Conservation (phyloP, 2,888 invertebrate species). For the Lycaena phlaeas region DNA sequence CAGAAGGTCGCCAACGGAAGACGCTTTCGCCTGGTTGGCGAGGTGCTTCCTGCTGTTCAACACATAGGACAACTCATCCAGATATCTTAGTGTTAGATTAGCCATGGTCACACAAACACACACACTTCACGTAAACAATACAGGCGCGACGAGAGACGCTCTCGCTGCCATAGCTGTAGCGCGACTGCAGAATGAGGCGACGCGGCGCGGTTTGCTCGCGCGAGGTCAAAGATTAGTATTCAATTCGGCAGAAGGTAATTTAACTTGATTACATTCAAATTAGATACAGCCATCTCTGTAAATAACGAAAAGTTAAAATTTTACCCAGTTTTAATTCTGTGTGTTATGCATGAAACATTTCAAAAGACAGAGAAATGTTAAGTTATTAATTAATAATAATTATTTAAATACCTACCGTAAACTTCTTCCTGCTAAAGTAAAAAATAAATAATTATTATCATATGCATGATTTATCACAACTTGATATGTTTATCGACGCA, state of each 20-base stretch:
- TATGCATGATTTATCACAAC: too few relatives aligned
- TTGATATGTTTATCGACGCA: too few relatives aligned
- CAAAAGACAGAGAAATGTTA: too few relatives aligned
- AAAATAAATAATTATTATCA: too few relatives aligned
- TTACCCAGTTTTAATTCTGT: too few relatives aligned
- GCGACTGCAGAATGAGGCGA: slow-evolving; percentile 35
- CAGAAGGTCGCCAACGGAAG: slow-evolving; percentile 64
- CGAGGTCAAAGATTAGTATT: slow-evolving; percentile 27
- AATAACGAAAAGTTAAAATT: neutral
- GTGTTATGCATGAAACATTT: too few relatives aligned
- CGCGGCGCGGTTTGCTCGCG: slow-evolving; percentile 12
- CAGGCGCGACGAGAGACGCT: slow-evolving; percentile 20
- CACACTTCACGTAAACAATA: slow-evolving; percentile 39
- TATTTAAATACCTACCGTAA: too few relatives aligned
- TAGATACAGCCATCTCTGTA: neutral
- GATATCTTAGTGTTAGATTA: slow-evolving; percentile 60
- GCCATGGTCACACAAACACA: slow-evolving; percentile 41
- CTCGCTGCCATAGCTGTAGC: slow-evolving; percentile 32
- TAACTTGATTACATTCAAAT: slow-evolving; percentile 7
- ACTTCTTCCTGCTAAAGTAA: too few relatives aligned
- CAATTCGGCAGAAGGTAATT: slow-evolving; percentile 15
- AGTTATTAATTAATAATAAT: too few relatives aligned
- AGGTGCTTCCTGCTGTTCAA: slow-evolving; percentile 56
- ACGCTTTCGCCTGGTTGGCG: slow-evolving; percentile 56
- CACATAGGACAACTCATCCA: slow-evolving; percentile 67